Evolutionary conservation across 2,113 vertebrate genomes (phyloP), one percentile per base, ranked within the genome.

Genomic region (Corydoras maculifer): DNA sequence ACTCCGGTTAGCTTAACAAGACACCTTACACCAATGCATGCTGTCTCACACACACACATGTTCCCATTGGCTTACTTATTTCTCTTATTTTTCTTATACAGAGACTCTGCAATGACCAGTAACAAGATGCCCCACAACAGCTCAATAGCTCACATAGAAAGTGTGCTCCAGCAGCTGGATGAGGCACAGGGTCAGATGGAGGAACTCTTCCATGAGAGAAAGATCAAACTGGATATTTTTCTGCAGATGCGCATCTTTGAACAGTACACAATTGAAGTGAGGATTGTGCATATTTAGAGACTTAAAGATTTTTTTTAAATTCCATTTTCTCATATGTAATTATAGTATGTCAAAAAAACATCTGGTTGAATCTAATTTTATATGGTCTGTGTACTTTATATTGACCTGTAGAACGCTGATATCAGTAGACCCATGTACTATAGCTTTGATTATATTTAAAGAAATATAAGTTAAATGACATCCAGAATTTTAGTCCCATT

Each of bases 141-240:
- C 81, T 99, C 97, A 79, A 97, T 99, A 74, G 94, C 94, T 70
- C 96, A 99, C 87, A 96, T 98, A 0, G 95, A 99, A 78, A 93
- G 94, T 0, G 97, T 99, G 70, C 91, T 98, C 11, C 97, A 98
- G 88, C 97, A 98, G 83, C 89, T 99, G 11, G 96, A 98, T 1
- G 97, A 99, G 76, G 97, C 96, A 8, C 96, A 98, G 83, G 93
- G 93, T 53, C 96, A 97, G 89, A 98, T 99, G 95, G 97, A 99
- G 83, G 96, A 99, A 67, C 91, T 99, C 43, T 99, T 99, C 80
- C 96, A 99, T 0, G 97, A 99, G 68, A 90, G 96, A 70, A 98
- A 96, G 83, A 97, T 98, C 81, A 98, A 98, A 79, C 89, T 99
- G 82, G 96, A 99, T 82, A 98, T 98, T 82, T 98, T 98, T 78